A percentile compares a stretch with the other conserved stretches of the same genome.
Evolutionary conservation across 2,797 vertebrate genomes (phyloP).

Genomic region (Mycteria americana): DNA sequence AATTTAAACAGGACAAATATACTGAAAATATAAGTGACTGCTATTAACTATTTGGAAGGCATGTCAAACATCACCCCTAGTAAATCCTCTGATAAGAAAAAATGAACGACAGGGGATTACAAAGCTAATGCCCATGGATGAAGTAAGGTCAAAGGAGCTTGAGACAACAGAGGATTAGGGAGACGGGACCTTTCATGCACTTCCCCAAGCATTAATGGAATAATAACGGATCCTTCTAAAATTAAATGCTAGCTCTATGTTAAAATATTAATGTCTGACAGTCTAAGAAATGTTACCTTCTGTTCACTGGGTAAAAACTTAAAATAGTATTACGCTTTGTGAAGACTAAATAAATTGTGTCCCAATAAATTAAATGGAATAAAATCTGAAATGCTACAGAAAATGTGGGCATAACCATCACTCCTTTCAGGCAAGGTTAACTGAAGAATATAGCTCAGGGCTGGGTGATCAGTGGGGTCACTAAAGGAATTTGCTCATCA

Average conservation of each 20-base stretch:
- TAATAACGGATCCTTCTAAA: constrained; percentile 33
- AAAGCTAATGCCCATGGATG: constrained; percentile 83
- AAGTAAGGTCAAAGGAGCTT: constrained; percentile 77
- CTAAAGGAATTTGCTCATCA: neutral
- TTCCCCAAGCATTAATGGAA: constrained; percentile 43
- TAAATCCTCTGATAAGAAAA: constrained; percentile 44
- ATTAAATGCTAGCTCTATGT: constrained; percentile 36
- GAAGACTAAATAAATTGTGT: neutral
- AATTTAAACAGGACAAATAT: neutral
- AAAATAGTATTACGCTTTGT: neutral
- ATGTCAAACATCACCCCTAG: neutral
- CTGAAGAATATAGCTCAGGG: neutral
- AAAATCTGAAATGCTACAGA: neutral
- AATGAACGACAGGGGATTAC: constrained; percentile 72
- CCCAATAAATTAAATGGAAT: neutral
- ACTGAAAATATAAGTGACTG: neutral
- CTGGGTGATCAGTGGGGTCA: neutral
- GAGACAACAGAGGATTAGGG: constrained; percentile 56
- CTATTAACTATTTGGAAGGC: neutral
- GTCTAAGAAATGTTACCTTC: neutral
- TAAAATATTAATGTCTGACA: constrained; percentile 27
- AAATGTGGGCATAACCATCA: accelerated
- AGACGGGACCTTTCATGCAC: constrained; percentile 21
- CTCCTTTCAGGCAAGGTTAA: neutral
- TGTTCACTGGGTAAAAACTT: neutral